Conservation (phyloP, 2,797 vertebrate species). For the Fundulus diaphanus region DNA sequence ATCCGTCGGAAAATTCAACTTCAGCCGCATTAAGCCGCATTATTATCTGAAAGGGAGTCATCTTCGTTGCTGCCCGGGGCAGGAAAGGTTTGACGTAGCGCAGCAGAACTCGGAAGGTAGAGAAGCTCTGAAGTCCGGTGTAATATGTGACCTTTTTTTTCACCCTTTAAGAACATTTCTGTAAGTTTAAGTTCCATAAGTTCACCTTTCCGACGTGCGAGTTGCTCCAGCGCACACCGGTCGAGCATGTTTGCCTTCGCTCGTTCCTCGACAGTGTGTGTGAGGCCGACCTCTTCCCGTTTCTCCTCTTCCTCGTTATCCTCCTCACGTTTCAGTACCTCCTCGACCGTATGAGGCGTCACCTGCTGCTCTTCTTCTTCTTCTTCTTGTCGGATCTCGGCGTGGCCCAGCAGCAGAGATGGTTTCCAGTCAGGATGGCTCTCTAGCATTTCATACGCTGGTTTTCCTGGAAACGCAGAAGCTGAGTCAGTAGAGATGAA, state of each 20-base stretch:
- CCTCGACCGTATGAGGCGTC: background rate
- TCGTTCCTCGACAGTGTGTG: background rate
- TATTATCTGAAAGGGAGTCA: conserved; percentile 12
- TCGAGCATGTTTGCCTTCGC: background rate
- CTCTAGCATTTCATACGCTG: conserved; percentile 1
- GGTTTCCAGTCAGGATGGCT: conserved; percentile 6
- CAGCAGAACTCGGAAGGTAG: conserved; percentile 9
- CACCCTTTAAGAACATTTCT: conserved; percentile 4
- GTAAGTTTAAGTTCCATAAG: background rate
- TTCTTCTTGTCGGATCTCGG: background rate
- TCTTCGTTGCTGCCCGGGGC: background rate
- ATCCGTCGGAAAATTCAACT: background rate
- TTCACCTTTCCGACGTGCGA: background rate
- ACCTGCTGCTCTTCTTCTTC: background rate
- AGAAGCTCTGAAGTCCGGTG: background rate
- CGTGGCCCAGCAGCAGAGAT: conserved; percentile 2
- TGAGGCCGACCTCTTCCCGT: background rate
- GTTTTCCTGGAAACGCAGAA: conserved; percentile 7
- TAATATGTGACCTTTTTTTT: background rate
- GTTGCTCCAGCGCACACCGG: background rate
- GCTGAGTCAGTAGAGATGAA: background rate
- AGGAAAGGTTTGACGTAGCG: background rate
- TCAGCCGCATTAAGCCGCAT: background rate
- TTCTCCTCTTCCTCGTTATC: background rate
- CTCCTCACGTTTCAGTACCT: background rate